Evolutionary conservation across 2,888 invertebrate species (phyloP), one percentile per base, ranked within the genome.

Genomic region (Bembecia ichneumoniformis): DNA sequence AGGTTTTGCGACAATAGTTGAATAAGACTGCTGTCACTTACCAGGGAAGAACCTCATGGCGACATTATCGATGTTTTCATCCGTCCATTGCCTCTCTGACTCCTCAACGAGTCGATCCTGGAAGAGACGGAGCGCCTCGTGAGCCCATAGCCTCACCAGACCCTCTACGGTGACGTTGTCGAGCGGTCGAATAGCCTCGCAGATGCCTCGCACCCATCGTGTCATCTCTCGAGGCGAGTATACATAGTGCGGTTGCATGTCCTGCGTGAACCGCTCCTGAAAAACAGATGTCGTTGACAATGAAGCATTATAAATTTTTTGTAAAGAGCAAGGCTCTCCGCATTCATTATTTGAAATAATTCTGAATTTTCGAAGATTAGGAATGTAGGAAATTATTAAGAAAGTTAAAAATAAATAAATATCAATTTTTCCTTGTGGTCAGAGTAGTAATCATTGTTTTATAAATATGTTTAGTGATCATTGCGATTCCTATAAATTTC

Each of bases 231-330:
- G 90, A 9, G 99, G 99, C 51, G 98, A 98, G 88, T 99, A 99
- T 0, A 99, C 98, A 77, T 99, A 99, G 82, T 99, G 99, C 1
- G 99, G 99, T 79, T 99, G 99, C 97, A 99, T 99, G 80, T 99
- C 99, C 82, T 99, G 99, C 0, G 99, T 99, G 81, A 99, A 99
- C 49, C 94, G 90, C 76, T 99, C 99, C 87, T 99, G 99, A 5
- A 28, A 5, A 28, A 5, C 28, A 28, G n/a, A n/a, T n/a, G n/a
- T n/a, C n/a, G n/a, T n/a, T n/a, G n/a, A n/a, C n/a, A n/a, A n/a
- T n/a, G n/a, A n/a, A n/a, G n/a, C n/a, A n/a, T n/a, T n/a, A n/a
- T n/a, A n/a, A n/a, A n/a, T n/a, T n/a, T n/a, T n/a, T n/a, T n/a
- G n/a, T n/a, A n/a, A n/a, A n/a, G n/a, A n/a, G n/a, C n/a, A n/a